Conservation (phyloP, 2,797 vertebrate genomes). For the Dipus sagitta region DNA sequence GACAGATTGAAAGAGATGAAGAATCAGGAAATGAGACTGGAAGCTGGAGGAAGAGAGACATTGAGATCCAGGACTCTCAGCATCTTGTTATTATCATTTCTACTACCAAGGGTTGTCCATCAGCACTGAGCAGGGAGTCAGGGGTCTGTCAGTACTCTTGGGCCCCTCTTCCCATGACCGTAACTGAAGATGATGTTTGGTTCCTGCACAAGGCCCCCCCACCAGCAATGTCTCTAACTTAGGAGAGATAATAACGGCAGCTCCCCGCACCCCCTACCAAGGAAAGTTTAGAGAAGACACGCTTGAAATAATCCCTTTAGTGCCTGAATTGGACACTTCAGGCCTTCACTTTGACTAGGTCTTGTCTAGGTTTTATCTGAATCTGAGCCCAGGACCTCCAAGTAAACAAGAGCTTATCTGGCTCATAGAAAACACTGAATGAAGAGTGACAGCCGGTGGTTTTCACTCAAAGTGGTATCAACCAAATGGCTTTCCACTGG, state of each 20-base stretch:
- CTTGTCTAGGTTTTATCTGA: not conserved
- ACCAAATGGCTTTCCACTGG: not conserved
- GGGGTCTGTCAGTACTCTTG: not conserved
- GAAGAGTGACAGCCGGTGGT: not conserved
- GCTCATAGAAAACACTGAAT: not conserved
- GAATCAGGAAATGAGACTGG: not conserved
- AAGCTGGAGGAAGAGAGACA: not conserved
- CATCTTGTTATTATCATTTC: not conserved
- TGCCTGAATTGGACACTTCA: not conserved
- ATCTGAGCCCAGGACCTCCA: conserved; percentile 5
- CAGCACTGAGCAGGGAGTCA: not conserved
- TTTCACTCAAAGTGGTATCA: not conserved
- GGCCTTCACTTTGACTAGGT: not conserved
- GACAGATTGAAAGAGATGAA: not conserved
- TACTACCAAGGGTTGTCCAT: not conserved
- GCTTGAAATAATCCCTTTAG: not conserved
- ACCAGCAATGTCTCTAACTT: not conserved
- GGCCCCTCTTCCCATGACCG: not conserved
- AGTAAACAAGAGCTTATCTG: not conserved
- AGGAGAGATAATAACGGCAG: not conserved
- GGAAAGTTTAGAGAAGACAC: not conserved
- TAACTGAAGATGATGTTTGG: not conserved
- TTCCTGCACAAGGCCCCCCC: not conserved
- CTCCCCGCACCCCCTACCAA: no score
- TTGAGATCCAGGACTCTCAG: not conserved